A percentile compares a stretch with the other conserved stretches of the same genome.
Conservation (phyloP, 1,140 invertebrate genomes). For the Diorhabda carinulata region DNA sequence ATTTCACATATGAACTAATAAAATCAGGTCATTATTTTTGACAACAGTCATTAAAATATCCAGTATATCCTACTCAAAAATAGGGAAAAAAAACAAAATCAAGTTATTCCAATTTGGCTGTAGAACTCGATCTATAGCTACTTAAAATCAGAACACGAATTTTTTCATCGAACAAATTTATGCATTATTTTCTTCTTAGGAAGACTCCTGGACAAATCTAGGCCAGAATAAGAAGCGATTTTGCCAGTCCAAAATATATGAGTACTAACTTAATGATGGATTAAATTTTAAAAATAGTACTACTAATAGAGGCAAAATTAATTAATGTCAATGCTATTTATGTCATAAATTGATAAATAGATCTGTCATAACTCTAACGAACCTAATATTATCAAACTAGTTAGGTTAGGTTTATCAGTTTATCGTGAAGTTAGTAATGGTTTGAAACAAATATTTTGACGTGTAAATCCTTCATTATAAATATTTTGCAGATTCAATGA, state of each 20-base stretch:
- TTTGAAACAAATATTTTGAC: too few relatives aligned
- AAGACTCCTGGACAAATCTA: background rate
- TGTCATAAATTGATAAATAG: too few relatives aligned
- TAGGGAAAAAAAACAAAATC: background rate
- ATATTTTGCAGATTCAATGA: too few relatives aligned
- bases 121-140: constrained; percentile 14
- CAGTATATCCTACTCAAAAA: background rate
- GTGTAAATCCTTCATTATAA: too few relatives aligned
- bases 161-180: constrained; percentile 3
- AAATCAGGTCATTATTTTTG: constrained; percentile 18
- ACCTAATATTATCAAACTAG: too few relatives aligned
- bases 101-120: constrained; percentile 13
- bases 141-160: constrained; percentile 18
- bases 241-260: background rate
- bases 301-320: too few relatives aligned
- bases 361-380: too few relatives aligned
- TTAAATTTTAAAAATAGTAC: too few relatives aligned
- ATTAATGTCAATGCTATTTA: too few relatives aligned
- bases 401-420: too few relatives aligned
- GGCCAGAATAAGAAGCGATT: background rate
- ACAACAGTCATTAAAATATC: constrained; percentile 16
- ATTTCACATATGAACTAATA: background rate
- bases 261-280: too few relatives aligned
- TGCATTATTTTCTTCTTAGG: background rate
- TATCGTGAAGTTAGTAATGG: too few relatives aligned